Percentiles rank a stretch among this genome's conserved stretches.
Conservation (phyloP, 2,113 vertebrate genomes). For the Todiramphus chloris region DNA sequence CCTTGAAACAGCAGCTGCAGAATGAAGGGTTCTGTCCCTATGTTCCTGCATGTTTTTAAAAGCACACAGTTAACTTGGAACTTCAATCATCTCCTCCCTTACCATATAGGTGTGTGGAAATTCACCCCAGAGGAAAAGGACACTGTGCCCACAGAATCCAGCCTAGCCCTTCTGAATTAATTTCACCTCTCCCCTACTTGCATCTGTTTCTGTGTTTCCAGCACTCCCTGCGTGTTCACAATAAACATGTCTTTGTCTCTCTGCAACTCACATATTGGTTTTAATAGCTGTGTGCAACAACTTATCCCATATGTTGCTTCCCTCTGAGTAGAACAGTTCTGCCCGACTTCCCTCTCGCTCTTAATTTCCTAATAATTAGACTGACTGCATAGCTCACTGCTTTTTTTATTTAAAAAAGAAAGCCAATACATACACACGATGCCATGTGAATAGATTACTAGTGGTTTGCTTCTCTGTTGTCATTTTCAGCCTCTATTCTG, state of each 20-base stretch:
- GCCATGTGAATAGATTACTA: not conserved
- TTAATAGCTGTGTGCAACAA: conserved; percentile 22
- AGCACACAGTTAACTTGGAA: not conserved
- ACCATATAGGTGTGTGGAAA: not conserved
- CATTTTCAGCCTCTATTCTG: not conserved
- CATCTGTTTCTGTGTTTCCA: not conserved
- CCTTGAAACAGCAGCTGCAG: not conserved
- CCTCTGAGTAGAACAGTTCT: not conserved
- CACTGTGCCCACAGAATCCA: not conserved
- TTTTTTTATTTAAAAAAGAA: not conserved
- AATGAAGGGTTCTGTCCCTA: not conserved
- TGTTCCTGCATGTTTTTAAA: not conserved
- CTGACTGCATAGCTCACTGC: not conserved
- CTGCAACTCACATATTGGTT: not conserved
- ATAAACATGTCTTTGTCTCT: not conserved
- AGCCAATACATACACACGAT: not conserved
- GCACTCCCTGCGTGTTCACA: not conserved
- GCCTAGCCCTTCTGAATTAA: not conserved
- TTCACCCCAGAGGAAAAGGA: not conserved
- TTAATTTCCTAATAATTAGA: conserved; percentile 35
- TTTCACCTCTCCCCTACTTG: not conserved
- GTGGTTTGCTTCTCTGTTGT: not conserved
- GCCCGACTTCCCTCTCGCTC: not conserved
- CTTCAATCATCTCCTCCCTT: not conserved
- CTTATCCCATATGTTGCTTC: conserved; percentile 29